Base-by-base conservation (phyloP, 2,888 invertebrate genomes). In the Pilophorus perplexus region DNA sequence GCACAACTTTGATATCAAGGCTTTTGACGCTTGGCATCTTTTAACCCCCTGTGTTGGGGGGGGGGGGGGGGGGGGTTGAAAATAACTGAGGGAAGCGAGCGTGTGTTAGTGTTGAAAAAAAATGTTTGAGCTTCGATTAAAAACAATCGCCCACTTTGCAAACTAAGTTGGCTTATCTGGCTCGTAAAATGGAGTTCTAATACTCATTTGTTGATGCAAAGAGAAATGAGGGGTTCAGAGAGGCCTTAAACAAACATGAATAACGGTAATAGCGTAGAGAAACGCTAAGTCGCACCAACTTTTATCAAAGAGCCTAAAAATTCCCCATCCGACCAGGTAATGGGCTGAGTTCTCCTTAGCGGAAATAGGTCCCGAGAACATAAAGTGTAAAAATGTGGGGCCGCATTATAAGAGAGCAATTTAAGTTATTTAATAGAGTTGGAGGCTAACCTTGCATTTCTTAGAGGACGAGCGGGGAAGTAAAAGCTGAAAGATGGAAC, bases 351-450 rank as follows among this genome's bases (percentile, higher is more conserved):
- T 62, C 16, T 33, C 46, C 33, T 46, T 28, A 18, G 46, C 4
- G 48, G 46, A 28, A 59, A 59, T 59, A 42, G 59, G 40, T 62
- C 62, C 22, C 16, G 27, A 3, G 62, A 62, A 62, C 44, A 48
- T 48, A 48, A 62, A 62, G 62, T 62, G 62, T 62, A 62, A 62
- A 62, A 62, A 62, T 62, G 46, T 33, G 62, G 62, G 48, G 48
- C 62, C 48, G 48, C 62, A 48, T 62, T 48, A 48, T 40, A 44
- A 62, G 33, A 20, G 62, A 48, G 48, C 62, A 62, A 62, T 62
- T 62, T 62, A 62, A 62, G 62, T 62, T 62, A 62, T 62, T 62
- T 62, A 62, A 62, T 62, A 48, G 62, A 62, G 62, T 62, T 28
- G 48, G 46, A 14, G 46, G 48, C 46, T 28, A 62, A 62, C 62